Conservation (phyloP, 2,113 vertebrate species). For the Emydocephalus ijimae region DNA sequence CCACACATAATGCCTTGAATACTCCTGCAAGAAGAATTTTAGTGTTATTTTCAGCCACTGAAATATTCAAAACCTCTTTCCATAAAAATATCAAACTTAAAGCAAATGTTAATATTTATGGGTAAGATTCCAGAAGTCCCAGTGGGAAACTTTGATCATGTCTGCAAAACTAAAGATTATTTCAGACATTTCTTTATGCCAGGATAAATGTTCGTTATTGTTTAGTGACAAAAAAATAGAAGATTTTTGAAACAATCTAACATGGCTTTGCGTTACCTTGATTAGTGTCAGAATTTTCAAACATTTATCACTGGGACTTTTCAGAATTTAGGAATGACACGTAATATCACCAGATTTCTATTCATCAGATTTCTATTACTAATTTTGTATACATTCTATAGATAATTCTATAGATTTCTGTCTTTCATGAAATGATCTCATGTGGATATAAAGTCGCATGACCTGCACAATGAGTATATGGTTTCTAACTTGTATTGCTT, state of each 20-base stretch:
- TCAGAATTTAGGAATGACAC: neutral
- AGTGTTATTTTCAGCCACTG: neutral
- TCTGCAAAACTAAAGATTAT: neutral
- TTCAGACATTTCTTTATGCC: neutral
- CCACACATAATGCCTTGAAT: constrained; percentile 63
- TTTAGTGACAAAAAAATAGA: neutral
- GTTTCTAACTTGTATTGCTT: neutral
- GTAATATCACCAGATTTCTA: too few species aligned
- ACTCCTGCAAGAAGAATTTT: constrained; percentile 63
- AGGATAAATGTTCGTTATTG: neutral
- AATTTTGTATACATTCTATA: neutral
- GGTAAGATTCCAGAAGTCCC: neutral
- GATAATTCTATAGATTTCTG: neutral
- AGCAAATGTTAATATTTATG: neutral
- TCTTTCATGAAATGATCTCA: neutral
- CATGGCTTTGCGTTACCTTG: neutral
- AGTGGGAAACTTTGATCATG: neutral
- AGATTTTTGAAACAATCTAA: neutral
- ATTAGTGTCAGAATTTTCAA: neutral
- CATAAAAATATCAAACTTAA: neutral
- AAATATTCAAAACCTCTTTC: neutral
- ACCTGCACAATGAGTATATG: neutral
- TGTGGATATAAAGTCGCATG: neutral
- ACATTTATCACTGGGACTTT: neutral
- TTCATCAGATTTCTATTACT: neutral